These are phyloP conservation scores for Seladonia tumulorum DNA, from an alignment of 2,888 invertebrate species.

Conservation along the genomic window DNA sequence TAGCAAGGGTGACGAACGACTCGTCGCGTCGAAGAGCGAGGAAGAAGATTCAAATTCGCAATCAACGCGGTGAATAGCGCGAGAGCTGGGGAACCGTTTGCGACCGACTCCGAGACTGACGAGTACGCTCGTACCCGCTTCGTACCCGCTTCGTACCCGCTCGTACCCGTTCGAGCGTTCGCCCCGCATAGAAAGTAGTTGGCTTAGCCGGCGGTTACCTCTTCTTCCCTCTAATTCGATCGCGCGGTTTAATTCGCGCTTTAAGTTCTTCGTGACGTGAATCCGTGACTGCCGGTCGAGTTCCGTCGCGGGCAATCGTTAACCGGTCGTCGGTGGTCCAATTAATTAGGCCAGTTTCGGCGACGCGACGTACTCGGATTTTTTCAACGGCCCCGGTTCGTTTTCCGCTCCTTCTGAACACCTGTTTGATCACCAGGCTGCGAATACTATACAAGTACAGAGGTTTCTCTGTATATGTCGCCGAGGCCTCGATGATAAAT, in stretches of 20 bases:
- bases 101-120: slow-evolving; percentile 18
- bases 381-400: neutral
- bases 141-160: no score
- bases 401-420: neutral
- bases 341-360: slow-evolving; percentile 1
- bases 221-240: slow-evolving; percentile 49
- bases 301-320: slow-evolving; percentile 11
- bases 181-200: slow-evolving; percentile 59
- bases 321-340: slow-evolving; percentile 14
- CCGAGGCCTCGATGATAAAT: no score
- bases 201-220: slow-evolving; percentile 52
- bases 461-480: no score
- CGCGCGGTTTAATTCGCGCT: slow-evolving; percentile 46
- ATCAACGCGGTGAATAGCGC: slow-evolving; percentile 61
- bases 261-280: slow-evolving; percentile 41
- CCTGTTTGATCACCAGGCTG: neutral
- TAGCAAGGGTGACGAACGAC: neutral
- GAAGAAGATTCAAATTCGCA: slow-evolving; percentile 69
- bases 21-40: slow-evolving; percentile 54
- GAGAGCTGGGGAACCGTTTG: slow-evolving; percentile 35
- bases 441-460: no score
- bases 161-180: slow-evolving; percentile 30
- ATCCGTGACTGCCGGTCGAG: slow-evolving; percentile 11
- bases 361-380: neutral
- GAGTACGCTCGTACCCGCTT: no score